Percentiles rank a stretch among this genome's conserved stretches.
These are phyloP conservation scores for Tragelaphus eurycerus DNA, from an alignment of 2,797 vertebrate genomes.

Conservation along the genomic window DNA sequence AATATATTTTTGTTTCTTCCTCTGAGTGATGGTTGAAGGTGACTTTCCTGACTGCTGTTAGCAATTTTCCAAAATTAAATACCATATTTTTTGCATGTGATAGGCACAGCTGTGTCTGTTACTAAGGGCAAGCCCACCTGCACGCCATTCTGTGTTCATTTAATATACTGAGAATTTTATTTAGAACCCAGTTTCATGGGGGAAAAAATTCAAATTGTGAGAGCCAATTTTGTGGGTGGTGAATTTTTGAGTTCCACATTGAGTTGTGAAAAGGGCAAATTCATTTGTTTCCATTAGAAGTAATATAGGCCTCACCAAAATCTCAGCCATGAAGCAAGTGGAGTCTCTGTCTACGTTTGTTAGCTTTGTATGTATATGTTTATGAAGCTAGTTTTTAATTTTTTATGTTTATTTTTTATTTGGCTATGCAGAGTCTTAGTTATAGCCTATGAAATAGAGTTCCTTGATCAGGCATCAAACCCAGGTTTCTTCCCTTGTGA, in stretches of 20 bases:
- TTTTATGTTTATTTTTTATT: neutral
- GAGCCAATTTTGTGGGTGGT: neutral
- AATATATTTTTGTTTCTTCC: slow-evolving; percentile 36
- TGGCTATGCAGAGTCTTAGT: neutral
- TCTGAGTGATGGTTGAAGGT: slow-evolving; percentile 63
- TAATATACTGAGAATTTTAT: slow-evolving; percentile 41
- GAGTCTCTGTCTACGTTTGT: neutral
- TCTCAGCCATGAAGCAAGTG: neutral
- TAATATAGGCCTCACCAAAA: neutral
- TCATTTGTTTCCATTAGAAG: neutral
- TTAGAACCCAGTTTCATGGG: slow-evolving; percentile 10
- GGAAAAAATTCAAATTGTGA: neutral
- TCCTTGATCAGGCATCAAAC: neutral
- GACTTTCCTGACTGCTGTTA: slow-evolving; percentile 52
- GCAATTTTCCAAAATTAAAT: slow-evolving; percentile 68
- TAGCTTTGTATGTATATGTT: neutral
- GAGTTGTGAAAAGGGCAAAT: neutral
- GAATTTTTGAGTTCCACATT: neutral
- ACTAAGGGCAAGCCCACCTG: slow-evolving; percentile 65
- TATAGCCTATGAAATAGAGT: neutral
- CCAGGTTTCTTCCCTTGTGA: neutral
- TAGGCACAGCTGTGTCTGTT: slow-evolving; percentile 63
- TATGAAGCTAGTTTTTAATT: neutral
- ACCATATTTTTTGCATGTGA: slow-evolving; percentile 49
- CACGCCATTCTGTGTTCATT: neutral